A percentile compares a stretch with the other conserved stretches of the same genome.
These are phyloP conservation scores for Urophycis tenuis DNA, from an alignment of 2,797 vertebrate species.

Conservation along the genomic window DNA sequence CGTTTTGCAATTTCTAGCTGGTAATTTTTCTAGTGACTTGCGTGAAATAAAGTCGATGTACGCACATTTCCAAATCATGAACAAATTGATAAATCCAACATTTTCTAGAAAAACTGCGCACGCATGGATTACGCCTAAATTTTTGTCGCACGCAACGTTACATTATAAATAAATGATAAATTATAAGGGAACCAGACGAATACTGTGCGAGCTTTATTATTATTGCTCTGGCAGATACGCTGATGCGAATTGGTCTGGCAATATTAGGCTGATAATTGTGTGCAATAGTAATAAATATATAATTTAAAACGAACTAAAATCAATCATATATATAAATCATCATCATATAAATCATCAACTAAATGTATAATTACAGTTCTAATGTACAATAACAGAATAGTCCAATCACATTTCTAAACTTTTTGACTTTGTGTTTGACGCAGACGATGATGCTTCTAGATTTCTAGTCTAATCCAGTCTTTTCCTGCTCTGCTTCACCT, in stretches of 20 bases:
- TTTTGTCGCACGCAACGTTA: no score
- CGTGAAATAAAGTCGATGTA: no score
- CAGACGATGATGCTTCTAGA: constrained; percentile 17
- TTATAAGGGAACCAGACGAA: no score
- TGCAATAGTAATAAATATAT: neutral
- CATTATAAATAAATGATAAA: no score
- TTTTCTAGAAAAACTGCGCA: no score
- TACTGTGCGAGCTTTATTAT: no score
- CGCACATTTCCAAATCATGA: no score
- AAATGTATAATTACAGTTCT: neutral
- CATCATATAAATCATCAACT: neutral
- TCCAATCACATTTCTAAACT: neutral
- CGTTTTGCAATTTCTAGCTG: no score
- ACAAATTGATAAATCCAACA: no score
- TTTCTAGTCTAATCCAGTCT: constrained; percentile 52
- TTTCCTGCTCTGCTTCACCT: constrained; percentile 23
- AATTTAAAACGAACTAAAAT: no score
- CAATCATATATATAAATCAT: neutral
- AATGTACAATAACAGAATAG: neutral
- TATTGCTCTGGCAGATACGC: no score
- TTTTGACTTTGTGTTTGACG: constrained; percentile 21
- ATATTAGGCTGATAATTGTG: neutral
- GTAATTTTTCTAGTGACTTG: neutral
- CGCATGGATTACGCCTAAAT: neutral
- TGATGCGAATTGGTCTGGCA: no score